Evolutionary conservation across 1,140 invertebrate species (phyloP), one percentile per base, ranked within the genome.

Genomic region (Drosophila busckii): DNA sequence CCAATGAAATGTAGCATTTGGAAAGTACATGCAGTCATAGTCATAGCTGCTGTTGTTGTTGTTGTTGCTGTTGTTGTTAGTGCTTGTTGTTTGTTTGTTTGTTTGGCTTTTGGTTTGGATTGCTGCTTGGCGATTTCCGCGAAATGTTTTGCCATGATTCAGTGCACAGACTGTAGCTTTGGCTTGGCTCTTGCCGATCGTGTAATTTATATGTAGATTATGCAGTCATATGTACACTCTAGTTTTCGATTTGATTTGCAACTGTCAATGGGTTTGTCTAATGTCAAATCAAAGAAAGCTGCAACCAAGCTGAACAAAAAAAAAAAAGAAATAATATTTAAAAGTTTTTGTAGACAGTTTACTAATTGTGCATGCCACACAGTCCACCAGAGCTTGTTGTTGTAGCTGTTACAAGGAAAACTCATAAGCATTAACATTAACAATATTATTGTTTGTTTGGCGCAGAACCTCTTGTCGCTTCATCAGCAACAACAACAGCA

Each of bases 361-460:
- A n/a, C n/a, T n/a, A n/a, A n/a, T n/a, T n/a, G n/a, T n/a, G 19
- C 19, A 13, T 29, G 31, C 29, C 6, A 10, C 31, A 34, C 20
- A 48, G n/a, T n/a, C n/a, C n/a, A n/a, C n/a, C n/a, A n/a, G n/a
- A n/a, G n/a, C n/a, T 58, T 58, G 15, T 32, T 22, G 34, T 13
- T 56, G 50, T 15, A 22, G 59, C 37, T 55, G 65, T 71, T 71
- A 78, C 71, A 78, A 67, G 71, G 73, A 76, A 76, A 76, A 76
- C 66, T 82, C 73, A 82, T 82, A 75, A 75, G 73, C 73, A 80
- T 82, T 73, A 82, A 82, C 73, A 80, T 80, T 80, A 82, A 82
- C 75, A 80, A 80, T 82, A 82, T 80, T 80, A 82, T 82, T 82
- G 73, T 80, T 82, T n/a, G n/a, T n/a, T n/a, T n/a, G n/a, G n/a